Percentiles rank a stretch among this genome's conserved stretches.
Conservation (phyloP, 2,888 invertebrate genomes). For the Eutolmus rufibarbis region DNA sequence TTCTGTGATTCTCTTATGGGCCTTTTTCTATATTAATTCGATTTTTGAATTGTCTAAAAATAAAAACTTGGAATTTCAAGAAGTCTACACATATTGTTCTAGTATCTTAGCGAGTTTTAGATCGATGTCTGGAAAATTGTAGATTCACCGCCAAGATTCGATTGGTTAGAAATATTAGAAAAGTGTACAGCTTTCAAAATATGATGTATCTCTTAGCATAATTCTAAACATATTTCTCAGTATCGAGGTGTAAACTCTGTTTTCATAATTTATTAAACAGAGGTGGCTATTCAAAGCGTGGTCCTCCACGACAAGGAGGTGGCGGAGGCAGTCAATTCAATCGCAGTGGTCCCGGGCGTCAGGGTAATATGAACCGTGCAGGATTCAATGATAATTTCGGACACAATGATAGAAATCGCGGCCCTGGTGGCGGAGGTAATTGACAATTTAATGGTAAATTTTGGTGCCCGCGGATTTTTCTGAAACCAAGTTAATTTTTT, state of each 20-base stretch:
- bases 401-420: slow-evolving; percentile 63
- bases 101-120: too few species aligned
- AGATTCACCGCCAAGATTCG: too few species aligned
- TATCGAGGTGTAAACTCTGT: not conserved
- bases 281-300: slow-evolving; percentile 63
- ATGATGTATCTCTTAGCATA: not conserved
- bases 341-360: slow-evolving; percentile 51
- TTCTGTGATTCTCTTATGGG: too few species aligned
- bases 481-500: not conserved
- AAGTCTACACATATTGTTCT: too few species aligned
- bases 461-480: not conserved
- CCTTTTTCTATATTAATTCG: too few species aligned
- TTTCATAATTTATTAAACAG: slow-evolving; percentile 49
- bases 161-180: too few species aligned
- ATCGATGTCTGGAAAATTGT: too few species aligned
- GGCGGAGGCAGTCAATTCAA: slow-evolving; percentile 53
- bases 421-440: slow-evolving; percentile 64
- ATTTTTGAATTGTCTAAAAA: too few species aligned
- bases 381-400: slow-evolving; percentile 65
- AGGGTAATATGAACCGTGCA: slow-evolving; percentile 49
- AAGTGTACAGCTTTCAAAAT: too few species aligned
- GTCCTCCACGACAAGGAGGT: slow-evolving; percentile 61
- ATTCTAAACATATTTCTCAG: not conserved
- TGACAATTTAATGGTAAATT: slow-evolving; percentile 64
- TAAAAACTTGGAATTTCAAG: too few species aligned